Conservation (phyloP, 2,797 vertebrate genomes). For the Fistularia tabacaria region DNA sequence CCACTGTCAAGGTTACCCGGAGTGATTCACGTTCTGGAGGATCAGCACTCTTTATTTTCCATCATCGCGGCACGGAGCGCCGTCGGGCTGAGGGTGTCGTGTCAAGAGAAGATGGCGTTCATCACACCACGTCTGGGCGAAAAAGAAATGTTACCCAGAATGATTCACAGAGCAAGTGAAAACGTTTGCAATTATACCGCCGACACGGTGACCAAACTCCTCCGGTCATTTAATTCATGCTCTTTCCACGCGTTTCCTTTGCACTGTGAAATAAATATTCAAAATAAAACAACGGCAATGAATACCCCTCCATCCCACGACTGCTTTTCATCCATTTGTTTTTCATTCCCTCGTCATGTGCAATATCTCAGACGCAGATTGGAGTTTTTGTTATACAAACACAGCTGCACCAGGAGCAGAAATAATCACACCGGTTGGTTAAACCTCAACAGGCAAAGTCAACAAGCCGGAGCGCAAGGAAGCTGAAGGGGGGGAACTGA, state of each 20-base stretch:
- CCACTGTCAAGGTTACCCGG: slow-evolving; percentile 60
- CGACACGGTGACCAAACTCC: slow-evolving; percentile 1
- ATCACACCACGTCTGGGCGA: slow-evolving; percentile 15
- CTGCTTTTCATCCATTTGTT: slow-evolving; percentile 41
- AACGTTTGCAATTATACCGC: slow-evolving; percentile 21
- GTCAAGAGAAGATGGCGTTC: slow-evolving; percentile 7
- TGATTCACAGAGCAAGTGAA: slow-evolving; percentile 9
- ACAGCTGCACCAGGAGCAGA: slow-evolving; percentile 51
- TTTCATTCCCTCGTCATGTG: slow-evolving; percentile 41
- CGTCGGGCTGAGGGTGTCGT: slow-evolving; percentile 12
- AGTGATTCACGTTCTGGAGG: slow-evolving; percentile 37
- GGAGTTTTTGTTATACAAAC: slow-evolving; percentile 55
- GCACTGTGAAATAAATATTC: slow-evolving; percentile 36
- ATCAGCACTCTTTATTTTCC: slow-evolving; percentile 57
- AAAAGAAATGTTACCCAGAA: slow-evolving; percentile 9
- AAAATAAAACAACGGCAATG: slow-evolving; percentile 22
- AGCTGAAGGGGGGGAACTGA: slow-evolving; percentile 15
- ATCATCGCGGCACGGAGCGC: slow-evolving; percentile 19
- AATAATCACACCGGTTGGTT: slow-evolving; percentile 59
- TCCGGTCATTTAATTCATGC: slow-evolving; percentile 5
- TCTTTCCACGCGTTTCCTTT: slow-evolving; percentile 29
- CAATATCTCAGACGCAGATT: slow-evolving; percentile 48
- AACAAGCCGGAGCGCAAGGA: slow-evolving; percentile 29
- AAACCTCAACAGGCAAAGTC: slow-evolving; percentile 47
- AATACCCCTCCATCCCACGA: slow-evolving; percentile 7